A percentile compares a stretch with the other conserved stretches of the same genome.
These are phyloP conservation scores for Pelvicachromis taeniatus DNA, from an alignment of 2,113 vertebrate species.

Conservation along the genomic window DNA sequence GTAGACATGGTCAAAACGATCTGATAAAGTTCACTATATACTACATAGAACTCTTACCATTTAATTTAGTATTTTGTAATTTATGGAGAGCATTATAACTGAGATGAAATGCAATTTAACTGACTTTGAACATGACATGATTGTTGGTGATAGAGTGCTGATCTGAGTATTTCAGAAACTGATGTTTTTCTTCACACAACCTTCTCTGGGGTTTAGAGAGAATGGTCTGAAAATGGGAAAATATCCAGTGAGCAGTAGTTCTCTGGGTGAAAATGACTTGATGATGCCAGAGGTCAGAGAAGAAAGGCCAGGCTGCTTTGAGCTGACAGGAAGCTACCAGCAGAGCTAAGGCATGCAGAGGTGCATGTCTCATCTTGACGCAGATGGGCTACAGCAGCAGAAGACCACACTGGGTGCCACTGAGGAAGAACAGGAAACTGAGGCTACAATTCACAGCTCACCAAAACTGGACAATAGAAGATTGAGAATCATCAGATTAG, in stretches of 20 bases:
- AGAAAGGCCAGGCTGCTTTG: background rate
- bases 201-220: rapidly evolving
- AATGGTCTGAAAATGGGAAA: background rate
- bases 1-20: rapidly evolving
- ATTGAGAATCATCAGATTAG: background rate
- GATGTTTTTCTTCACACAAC: background rate
- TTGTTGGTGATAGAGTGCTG: background rate
- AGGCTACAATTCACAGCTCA: background rate
- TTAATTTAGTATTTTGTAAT: background rate
- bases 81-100: background rate
- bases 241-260: background rate
- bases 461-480: background rate
- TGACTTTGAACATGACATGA: background rate
- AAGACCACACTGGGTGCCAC: background rate
- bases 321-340: background rate
- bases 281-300: background rate
- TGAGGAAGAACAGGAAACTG: background rate
- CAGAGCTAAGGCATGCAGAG: background rate
- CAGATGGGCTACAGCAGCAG: background rate
- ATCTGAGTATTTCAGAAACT: background rate
- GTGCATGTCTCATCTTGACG: rapidly evolving
- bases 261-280: background rate
- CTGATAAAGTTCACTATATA: background rate
- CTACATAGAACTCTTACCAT: background rate
- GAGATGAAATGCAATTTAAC: background rate